A percentile compares a stretch with the other conserved stretches of the same genome.
phyloP scores from a whole-genome alignment of 2,797 vertebrate species.

The Acipenser transmontanus region DNA sequence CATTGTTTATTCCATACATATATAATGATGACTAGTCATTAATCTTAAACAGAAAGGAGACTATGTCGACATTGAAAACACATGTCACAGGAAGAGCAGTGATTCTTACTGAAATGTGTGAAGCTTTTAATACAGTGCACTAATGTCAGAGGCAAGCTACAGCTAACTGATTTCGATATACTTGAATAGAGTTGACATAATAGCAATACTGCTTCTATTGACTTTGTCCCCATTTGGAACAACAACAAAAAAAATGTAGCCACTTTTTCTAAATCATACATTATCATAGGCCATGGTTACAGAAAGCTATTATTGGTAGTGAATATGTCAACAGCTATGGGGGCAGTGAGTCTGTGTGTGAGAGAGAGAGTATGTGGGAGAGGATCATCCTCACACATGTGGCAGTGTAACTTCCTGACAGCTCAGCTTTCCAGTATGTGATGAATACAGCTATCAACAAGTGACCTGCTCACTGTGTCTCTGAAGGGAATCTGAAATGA shows the following conservation, averaged over 20 bases:
- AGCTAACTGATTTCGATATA: constrained; percentile 6
- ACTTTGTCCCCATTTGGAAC: background rate
- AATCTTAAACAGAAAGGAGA: too few relatives aligned
- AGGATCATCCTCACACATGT: background rate
- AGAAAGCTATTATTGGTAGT: background rate
- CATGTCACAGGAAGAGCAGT: too few relatives aligned
- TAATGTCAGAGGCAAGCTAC: too few relatives aligned
- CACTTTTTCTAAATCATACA: too few relatives aligned
- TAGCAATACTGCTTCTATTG: constrained; percentile 2
- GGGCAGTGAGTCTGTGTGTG: background rate
- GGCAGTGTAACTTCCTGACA: background rate
- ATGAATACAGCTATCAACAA: background rate
- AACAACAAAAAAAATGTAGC: background rate
- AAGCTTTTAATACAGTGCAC: too few relatives aligned
- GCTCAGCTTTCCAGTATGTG: background rate
- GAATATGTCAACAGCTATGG: background rate
- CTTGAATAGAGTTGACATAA: constrained; percentile 5
- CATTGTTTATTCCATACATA: too few relatives aligned
- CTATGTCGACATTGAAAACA: too few relatives aligned
- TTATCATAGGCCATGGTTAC: too few relatives aligned
- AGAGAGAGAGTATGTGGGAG: background rate
- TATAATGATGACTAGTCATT: too few relatives aligned
- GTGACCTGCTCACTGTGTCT: constrained; percentile 1
- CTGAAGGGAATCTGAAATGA: constrained; percentile 2
- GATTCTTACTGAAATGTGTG: too few relatives aligned